These are phyloP conservation scores for Cassiopea xamachana DNA, from an alignment of 30 jellyfish, hydroid and myxozoan species.

Conservation along the genomic window DNA sequence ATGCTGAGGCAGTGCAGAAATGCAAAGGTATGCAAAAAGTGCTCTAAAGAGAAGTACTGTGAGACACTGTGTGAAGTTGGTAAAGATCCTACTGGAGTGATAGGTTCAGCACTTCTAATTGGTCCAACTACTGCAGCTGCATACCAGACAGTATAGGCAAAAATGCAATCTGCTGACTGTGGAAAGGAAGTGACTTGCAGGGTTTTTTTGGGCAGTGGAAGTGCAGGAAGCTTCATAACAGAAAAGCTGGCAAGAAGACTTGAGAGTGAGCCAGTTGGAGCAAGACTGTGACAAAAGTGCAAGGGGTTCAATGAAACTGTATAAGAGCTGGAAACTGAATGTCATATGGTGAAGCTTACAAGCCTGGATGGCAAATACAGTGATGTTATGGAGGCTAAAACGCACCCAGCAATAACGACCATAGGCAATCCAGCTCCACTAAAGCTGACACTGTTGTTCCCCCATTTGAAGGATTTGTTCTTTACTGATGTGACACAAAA, in stretches of 20 bases:
- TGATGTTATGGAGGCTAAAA: constrained; percentile 10
- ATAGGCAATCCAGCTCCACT: constrained; percentile 67
- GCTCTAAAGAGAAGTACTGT: constrained; percentile 19
- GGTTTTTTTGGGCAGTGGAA: constrained; percentile 59
- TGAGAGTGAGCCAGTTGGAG: constrained; percentile 12
- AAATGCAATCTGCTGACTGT: neutral
- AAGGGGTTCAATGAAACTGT: constrained; percentile 17
- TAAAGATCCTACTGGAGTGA: constrained; percentile 62
- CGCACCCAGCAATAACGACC: constrained; percentile 55
- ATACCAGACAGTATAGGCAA: constrained; percentile 37
- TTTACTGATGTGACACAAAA: constrained; percentile 45
- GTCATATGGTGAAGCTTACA: constrained; percentile 19
- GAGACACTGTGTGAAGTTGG: constrained; percentile 29
- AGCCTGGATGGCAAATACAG: constrained; percentile 37
- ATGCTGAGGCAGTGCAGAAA: constrained; percentile 11
- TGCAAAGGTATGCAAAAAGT: constrained; percentile 19
- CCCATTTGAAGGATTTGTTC: constrained; percentile 37
- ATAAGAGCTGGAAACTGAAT: constrained; percentile 52
- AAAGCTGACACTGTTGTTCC: constrained; percentile 17
- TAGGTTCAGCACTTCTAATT: neutral
- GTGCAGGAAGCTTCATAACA: constrained; percentile 54
- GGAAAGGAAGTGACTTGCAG: constrained; percentile 27
- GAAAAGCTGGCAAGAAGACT: constrained; percentile 20
- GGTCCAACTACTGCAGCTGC: constrained; percentile 51
- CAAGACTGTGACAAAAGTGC: neutral